A percentile compares a stretch with the other conserved stretches of the same genome.
Evolutionary conservation across 1,140 invertebrate genomes (phyloP).

Genomic region (Sinonovacula constricta): DNA sequence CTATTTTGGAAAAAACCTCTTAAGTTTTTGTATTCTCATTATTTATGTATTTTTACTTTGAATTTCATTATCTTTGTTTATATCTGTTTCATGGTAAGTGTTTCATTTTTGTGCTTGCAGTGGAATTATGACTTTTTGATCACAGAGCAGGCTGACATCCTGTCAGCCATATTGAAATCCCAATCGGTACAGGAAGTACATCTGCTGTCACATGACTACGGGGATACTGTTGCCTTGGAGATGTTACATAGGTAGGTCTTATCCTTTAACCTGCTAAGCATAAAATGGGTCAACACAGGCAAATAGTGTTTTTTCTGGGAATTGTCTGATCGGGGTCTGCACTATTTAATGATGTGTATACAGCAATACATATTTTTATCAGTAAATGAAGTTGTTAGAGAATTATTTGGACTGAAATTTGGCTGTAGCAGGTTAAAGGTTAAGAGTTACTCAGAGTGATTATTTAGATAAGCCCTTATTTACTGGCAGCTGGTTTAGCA

Average conservation of each 20-base stretch:
- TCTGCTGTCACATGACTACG: conserved; percentile 77
- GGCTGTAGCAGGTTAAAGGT: not conserved
- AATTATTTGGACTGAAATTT: not conserved
- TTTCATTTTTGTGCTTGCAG: conserved; percentile 52
- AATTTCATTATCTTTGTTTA: no score
- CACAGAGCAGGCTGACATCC: conserved; percentile 75
- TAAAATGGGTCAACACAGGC: not conserved
- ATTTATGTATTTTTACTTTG: no score
- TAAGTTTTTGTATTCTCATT: no score
- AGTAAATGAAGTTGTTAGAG: not conserved
- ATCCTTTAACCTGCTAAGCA: not conserved
- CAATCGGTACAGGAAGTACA: conserved; percentile 65
- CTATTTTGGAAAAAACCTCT: no score
- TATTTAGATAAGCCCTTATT: no score
- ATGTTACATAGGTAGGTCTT: conserved; percentile 67
- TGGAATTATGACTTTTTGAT: conserved; percentile 71
- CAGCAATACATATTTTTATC: not conserved
- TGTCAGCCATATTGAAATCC: conserved; percentile 58
- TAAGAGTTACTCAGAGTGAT: no score
- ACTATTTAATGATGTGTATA: not conserved
- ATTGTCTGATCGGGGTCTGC: not conserved
- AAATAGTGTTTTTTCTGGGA: not conserved
- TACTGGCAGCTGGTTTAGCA: no score
- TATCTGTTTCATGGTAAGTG: not conserved
- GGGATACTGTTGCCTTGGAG: conserved; percentile 78